Evolutionary conservation across 2,888 invertebrate species (phyloP).

Genomic region (Mythimna ferrago): DNA sequence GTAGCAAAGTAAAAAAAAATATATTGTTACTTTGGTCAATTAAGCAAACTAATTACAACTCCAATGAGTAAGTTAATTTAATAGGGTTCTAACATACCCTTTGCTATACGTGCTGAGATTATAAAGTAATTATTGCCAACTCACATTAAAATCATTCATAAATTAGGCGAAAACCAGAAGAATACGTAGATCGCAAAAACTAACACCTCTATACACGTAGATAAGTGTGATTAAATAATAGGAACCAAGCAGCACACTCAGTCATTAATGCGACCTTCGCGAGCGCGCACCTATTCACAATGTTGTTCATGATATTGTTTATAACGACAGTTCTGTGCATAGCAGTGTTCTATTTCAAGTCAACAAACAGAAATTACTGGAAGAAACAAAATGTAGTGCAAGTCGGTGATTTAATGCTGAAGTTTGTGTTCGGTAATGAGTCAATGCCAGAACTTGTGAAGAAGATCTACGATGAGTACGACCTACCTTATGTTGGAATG

Average conservation of each 20-base stretch:
- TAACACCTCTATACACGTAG: background rate
- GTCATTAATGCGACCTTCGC: constrained; percentile 22
- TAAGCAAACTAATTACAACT: no score
- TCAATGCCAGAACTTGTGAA: constrained; percentile 76
- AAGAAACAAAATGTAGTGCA: constrained; percentile 74
- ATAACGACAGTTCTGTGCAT: constrained; percentile 62
- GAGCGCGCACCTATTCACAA: constrained; percentile 29
- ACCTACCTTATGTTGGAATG: constrained; percentile 71
- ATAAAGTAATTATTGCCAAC: no score
- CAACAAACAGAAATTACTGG: constrained; percentile 75
- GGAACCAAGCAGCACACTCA: background rate
- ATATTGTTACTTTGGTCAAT: no score
- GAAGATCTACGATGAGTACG: constrained; percentile 73
- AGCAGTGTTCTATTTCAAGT: constrained; percentile 53
- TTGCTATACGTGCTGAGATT: no score
- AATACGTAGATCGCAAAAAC: no score
- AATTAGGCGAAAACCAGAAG: no score
- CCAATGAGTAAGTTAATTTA: no score
- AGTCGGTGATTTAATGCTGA: constrained; percentile 66
- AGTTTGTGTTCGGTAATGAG: constrained; percentile 72
- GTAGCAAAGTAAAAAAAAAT: no score
- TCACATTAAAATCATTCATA: no score
- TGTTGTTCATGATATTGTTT: constrained; percentile 52
- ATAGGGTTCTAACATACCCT: no score
- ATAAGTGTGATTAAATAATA: constrained; percentile 12